Evolutionary conservation across 2,888 invertebrate genomes (phyloP), one percentile per base, ranked within the genome.

Genomic region (Conus canariensis): DNA sequence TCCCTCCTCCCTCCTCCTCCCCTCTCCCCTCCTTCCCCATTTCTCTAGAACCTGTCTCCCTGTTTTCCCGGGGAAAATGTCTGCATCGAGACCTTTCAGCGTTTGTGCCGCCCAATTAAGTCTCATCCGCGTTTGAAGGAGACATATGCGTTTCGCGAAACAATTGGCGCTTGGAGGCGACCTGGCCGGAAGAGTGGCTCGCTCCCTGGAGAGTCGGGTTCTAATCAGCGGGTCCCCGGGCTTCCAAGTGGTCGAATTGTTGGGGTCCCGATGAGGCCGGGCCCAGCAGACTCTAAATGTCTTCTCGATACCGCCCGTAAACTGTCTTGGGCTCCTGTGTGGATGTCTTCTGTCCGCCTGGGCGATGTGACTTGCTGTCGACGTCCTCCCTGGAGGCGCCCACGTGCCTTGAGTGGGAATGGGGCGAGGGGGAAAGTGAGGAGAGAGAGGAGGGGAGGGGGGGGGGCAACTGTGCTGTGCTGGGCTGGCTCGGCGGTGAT

Each of bases 81-180:
- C 86, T 86, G 86, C 86, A 86, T 86, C 45, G 86, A 86, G 60
- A 86, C 60, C 86, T 60, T 45, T 86, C 86, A 86, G 86, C 85
- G 59, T 64, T 85, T 85, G 85, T 85, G 89, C 89, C 89, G 85
- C 64, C 89, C 89, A 89, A 89, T 89, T 89, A 89, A 70, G 67
- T 74, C 89, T 89, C 89, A 89, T 85, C 89, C 85, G 89, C 89
- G 74, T 89, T 89, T 89, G 89, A 89, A 89, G 89, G 89, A 89
- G 89, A 89, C 89, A 89, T 89, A 89, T 89, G 89, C 89, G 89
- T 85, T 85, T 85, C 59, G 64, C 59, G 89, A 77, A 89, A 89
- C 89, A 89, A 89, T 89, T 85, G 85, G 45, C 83, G 89, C 67
- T 64, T 59, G n/a, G 12, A n/a, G 25, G 83, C 85, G 85, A 30